Base-by-base conservation (phyloP, 2,888 invertebrate species). In the Eupelmus urozonus region DNA sequence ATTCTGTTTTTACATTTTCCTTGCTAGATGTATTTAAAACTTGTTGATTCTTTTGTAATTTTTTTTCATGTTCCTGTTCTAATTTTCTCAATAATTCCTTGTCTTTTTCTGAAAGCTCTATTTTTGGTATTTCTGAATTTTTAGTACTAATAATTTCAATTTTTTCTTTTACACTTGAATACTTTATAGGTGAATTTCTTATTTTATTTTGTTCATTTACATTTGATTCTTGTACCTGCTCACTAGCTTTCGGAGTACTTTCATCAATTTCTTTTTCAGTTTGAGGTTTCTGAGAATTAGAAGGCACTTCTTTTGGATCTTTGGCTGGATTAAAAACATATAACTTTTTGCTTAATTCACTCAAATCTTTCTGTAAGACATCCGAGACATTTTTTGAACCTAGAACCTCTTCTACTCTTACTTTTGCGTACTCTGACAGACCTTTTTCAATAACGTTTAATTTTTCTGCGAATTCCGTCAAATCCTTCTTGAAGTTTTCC, bases 371-470 rank as follows among this genome's bases (percentile, higher is more conserved):
- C 59, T 74, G 71, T 23, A 76, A 27, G 18, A 66, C 27, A 4
- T 78, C 42, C 23, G 81, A 75, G 3, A 81, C 4, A 18, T 77
- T 65, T 25, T 82, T 80, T 5, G 83, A 53, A 23, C 84, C 85
- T 0, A 85, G 34, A 23, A 80, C 60, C 81, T 87, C 84, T 40
- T 73, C 85, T 42, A 85, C 70, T 76, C 83, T 83, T 79, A 90
- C 86, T 80, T 88, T 88, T 23, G 92, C 85, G 83, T 94, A 94
- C 81, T 94, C 92, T 81, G 91, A 91, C 59, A 96, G 87, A 34
- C 96, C 96, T 83, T 93, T 93, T 55, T 93, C 91, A 23, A 96
- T 94, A 60, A 95, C 94, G 82, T 92, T 91, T 4, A 94, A 91
- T 83, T 95, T 91, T 83, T 94, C 94, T 1, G 92, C 84, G 3